These are phyloP conservation scores for Miniopterus natalensis DNA, from an alignment of 2,113 vertebrate genomes.

Conservation along the genomic window DNA sequence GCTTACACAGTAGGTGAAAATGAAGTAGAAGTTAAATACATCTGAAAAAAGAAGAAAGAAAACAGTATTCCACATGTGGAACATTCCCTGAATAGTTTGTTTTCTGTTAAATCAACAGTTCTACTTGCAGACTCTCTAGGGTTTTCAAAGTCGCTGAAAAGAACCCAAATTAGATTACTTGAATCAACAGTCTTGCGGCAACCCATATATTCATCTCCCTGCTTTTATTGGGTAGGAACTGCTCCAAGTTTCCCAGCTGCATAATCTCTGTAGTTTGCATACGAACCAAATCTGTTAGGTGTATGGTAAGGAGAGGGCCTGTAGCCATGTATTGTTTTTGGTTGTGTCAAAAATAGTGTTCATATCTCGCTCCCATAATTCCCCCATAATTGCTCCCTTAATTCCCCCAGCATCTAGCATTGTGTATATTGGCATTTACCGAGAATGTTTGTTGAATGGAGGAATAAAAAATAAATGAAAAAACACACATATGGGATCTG, in stretches of 20 bases:
- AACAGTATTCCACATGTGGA: constrained; percentile 32
- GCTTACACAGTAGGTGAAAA: neutral
- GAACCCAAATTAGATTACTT: constrained; percentile 54
- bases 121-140: constrained; percentile 31
- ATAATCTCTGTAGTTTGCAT: neutral
- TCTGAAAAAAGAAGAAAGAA: constrained; percentile 40
- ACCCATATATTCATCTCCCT: constrained; percentile 1
- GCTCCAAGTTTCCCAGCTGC: neutral
- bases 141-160: constrained; percentile 59
- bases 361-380: neutral
- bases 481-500: neutral
- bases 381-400: neutral
- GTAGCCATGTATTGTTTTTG: neutral
- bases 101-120: constrained; percentile 72
- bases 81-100: constrained; percentile 42
- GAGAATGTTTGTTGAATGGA: neutral
- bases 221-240: neutral
- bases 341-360: neutral
- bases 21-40: neutral
- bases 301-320: neutral
- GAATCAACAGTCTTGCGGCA: constrained; percentile 20
- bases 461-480: neutral
- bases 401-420: neutral
- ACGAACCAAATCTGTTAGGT: neutral
- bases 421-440: neutral